A percentile compares a stretch with the other conserved stretches of the same genome.
Evolutionary conservation across 2,797 vertebrate species (phyloP).

Genomic region (Apogon hyalosoma): DNA sequence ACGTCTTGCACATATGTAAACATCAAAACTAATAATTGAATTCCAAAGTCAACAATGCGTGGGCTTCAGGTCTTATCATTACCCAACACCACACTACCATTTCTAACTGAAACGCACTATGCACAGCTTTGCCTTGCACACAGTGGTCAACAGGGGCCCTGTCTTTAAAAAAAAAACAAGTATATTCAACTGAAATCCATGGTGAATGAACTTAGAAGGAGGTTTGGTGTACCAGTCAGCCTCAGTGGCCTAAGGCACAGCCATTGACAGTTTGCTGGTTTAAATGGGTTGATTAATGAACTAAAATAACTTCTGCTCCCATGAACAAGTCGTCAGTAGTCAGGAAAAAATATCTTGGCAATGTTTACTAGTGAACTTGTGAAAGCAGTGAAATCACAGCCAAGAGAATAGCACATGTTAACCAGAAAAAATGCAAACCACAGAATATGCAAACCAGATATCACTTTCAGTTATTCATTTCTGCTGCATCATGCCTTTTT

Average conservation of each 20-base stretch:
- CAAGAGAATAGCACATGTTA: neutral
- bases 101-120: neutral
- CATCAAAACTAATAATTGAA: slow-evolving; percentile 5
- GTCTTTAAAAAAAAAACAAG: too few relatives aligned
- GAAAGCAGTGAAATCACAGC: neutral
- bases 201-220: neutral
- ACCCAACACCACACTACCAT: neutral
- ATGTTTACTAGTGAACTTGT: neutral
- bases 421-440: neutral
- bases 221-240: neutral
- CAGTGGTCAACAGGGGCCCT: too few relatives aligned
- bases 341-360: slow-evolving; percentile 2
- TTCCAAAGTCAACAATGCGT: slow-evolving; percentile 3
- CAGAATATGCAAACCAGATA: slow-evolving; percentile 3
- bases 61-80: slow-evolving; percentile 4
- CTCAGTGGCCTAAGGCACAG: too few relatives aligned
- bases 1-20: neutral
- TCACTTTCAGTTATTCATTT: neutral
- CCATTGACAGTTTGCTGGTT: slow-evolving; percentile 15
- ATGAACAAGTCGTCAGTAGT: neutral
- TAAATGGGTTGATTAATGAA: slow-evolving; percentile 19
- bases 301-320: neutral
- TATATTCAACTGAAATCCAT: neutral
- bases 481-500: neutral
- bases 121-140: too few relatives aligned